Evolutionary conservation across 2,113 vertebrate genomes (phyloP).

Genomic region (Cariama cristata): DNA sequence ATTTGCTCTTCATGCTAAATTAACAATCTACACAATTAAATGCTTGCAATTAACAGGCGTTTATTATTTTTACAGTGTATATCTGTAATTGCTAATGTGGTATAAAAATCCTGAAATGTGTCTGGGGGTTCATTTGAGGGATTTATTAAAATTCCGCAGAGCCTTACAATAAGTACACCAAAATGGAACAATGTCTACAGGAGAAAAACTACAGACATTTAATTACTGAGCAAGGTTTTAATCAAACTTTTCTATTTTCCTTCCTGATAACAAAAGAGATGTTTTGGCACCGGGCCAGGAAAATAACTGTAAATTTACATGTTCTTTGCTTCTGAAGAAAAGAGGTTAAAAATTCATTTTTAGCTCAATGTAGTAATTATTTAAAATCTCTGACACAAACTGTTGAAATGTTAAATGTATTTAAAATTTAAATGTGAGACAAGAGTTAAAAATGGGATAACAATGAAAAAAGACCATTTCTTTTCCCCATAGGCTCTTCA

Average conservation of each 20-base stretch:
- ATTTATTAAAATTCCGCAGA: conserved; percentile 39
- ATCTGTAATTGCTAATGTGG: conserved; percentile 15
- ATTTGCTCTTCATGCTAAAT: conserved; percentile 30
- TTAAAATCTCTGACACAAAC: conserved; percentile 1
- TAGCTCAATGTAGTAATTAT: conserved; percentile 42
- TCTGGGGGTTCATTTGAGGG: conserved; percentile 44
- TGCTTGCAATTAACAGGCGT: conserved; percentile 14
- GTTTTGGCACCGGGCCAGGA: conserved; percentile 34
- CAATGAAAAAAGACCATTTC: neutral
- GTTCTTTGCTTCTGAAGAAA: conserved; percentile 24
- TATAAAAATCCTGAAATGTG: conserved; percentile 27
- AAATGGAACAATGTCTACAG: conserved; percentile 8
- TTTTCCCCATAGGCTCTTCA: neutral
- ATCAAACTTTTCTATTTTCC: conserved; percentile 57
- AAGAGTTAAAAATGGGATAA: neutral
- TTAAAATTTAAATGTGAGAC: conserved; percentile 16
- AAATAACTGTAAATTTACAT: conserved; percentile 44
- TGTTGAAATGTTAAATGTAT: conserved; percentile 20
- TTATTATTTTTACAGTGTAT: conserved; percentile 36
- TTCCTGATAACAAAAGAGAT: conserved; percentile 17
- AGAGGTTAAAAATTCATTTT: conserved; percentile 54
- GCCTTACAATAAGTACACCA: conserved; percentile 26
- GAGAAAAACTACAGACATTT: conserved; percentile 25
- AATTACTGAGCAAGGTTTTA: conserved; percentile 56
- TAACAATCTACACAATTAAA: conserved; percentile 37